Percentiles rank a stretch among this genome's conserved stretches.
phyloP scores from a whole-genome alignment of 2,888 invertebrate species.

The Clunio marinus region DNA sequence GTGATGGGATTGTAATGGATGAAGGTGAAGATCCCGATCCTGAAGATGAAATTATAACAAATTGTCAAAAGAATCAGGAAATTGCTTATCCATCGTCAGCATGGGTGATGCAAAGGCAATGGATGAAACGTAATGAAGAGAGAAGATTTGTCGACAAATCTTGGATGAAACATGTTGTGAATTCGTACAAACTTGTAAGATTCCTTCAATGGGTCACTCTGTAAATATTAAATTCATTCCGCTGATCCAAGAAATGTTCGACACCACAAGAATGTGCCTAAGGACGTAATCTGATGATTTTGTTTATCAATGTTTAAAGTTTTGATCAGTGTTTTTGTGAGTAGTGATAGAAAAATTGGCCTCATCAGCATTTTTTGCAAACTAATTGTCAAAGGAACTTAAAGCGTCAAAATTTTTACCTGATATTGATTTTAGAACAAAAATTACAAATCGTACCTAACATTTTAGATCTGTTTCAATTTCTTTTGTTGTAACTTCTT shows the following conservation, averaged over 20 bases:
- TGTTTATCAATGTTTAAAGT: too few relatives aligned
- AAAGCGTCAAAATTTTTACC: too few relatives aligned
- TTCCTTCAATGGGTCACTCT: conserved; percentile 62
- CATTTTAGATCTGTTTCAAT: too few relatives aligned
- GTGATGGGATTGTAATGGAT: conserved; percentile 56
- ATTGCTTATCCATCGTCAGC: conserved; percentile 55
- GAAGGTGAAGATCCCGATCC: conserved; percentile 46
- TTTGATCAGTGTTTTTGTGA: too few relatives aligned
- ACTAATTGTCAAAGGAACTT: too few relatives aligned
- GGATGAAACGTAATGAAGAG: conserved; percentile 47
- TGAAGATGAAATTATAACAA: conserved; percentile 55
- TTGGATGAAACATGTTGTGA: conserved; percentile 52
- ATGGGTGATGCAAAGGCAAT: conserved; percentile 43
- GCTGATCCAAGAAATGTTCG: neutral
- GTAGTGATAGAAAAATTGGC: too few relatives aligned
- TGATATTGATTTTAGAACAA: too few relatives aligned
- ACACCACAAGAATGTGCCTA: conserved; percentile 11
- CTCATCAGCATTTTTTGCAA: too few relatives aligned
- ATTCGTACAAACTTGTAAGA: conserved; percentile 56
- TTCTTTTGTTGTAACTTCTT: too few relatives aligned
- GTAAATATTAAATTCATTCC: conserved; percentile 43
- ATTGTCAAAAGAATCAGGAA: conserved; percentile 56
- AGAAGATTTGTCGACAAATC: conserved; percentile 42
- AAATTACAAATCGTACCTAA: too few relatives aligned
- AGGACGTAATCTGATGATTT: conserved; percentile 1